Evolutionary conservation across 2,797 vertebrate species (phyloP).

Genomic region (Distichodus sexfasciatus): DNA sequence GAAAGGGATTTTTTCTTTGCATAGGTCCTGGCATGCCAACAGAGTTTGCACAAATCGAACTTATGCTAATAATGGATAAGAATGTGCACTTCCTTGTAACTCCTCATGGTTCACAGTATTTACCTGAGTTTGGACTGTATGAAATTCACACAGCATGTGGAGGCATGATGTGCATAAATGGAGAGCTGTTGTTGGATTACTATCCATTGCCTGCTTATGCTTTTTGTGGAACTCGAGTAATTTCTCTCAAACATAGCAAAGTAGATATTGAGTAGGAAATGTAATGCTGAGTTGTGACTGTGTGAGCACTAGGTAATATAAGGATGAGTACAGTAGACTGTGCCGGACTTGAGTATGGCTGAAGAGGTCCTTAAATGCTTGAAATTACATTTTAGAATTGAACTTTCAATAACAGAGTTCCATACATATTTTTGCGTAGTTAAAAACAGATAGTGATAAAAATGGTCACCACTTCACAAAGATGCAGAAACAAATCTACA

Average conservation of each 20-base stretch:
- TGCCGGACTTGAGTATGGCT: too few relatives aligned
- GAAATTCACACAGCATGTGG: too few relatives aligned
- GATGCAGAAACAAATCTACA: not conserved
- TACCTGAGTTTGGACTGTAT: too few relatives aligned
- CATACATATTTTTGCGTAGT: not conserved
- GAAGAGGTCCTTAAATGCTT: too few relatives aligned
- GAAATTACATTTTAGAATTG: too few relatives aligned
- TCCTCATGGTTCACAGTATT: too few relatives aligned
- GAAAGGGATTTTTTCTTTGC: slow-evolving; percentile 23
- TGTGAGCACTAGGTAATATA: too few relatives aligned
- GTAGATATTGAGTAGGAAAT: slow-evolving; percentile 1
- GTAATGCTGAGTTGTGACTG: too few relatives aligned
- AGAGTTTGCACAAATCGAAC: slow-evolving; percentile 14
- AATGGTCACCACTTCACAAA: too few relatives aligned
- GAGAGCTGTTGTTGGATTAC: slow-evolving; percentile 18
- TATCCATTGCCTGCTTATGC: slow-evolving; percentile 23
- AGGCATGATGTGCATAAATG: not conserved
- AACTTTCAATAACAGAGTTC: too few relatives aligned
- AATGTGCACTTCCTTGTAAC: slow-evolving; percentile 22
- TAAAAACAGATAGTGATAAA: too few relatives aligned
- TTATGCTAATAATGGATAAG: slow-evolving; percentile 4
- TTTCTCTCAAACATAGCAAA: slow-evolving; percentile 22
- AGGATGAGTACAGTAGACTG: too few relatives aligned
- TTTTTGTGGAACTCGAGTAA: slow-evolving; percentile 1
- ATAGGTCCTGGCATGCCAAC: not conserved